Evolutionary conservation across 2,797 vertebrate species (phyloP), one percentile per base, ranked within the genome.

Genomic region (Acanthis flammea): DNA sequence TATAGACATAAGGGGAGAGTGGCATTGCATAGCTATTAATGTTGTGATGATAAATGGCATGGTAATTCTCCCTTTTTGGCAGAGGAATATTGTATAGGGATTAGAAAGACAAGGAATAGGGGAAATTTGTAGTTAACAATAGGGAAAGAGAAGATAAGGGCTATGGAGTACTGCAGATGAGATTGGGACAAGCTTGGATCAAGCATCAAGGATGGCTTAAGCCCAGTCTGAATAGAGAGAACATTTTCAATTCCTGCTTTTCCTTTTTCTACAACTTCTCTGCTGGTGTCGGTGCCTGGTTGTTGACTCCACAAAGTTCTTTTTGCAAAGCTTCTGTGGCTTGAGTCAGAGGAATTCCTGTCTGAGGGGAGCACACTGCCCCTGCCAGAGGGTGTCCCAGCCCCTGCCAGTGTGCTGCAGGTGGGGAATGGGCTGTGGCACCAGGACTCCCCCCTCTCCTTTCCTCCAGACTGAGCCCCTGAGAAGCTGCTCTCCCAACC

Each of bases 371-470:
- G 10, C 3, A 4, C 7, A 0, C 9, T 51, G 57, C 33, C 30
- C 42, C 31, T 55, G 62, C 4, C 17, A 17, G 31, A 7, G 18
- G 10, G 28, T 12, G 33, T 33, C 37, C 33, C 27, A 84, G 41
- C 22, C 12, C 23, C 41, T 5, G 25, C 35, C 41, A 2, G 48
- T 1, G 2, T 3, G 10, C 53, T 63, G 39, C 0, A 0, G 21
- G 42, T 31, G 48, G 25, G 16, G 24, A 47, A 39, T 1, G 0
- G 27, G 9, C 53, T 57, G 33, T 0, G 5, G 45, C 45, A 57
- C 16, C 1, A 2, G 58, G 25, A 41, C 19, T 30, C 7, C 9
- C 39, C 30, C 18, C 13, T 71, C n/a, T 58, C 25, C 44, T 58
- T 14, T 22, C 24, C 47, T 35, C 44, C 33, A 14, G n/a, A 13